phyloP scores from a whole-genome alignment of 35 echinoderm and acorn worm species.

The Strongylocentrotus purpuratus region DNA sequence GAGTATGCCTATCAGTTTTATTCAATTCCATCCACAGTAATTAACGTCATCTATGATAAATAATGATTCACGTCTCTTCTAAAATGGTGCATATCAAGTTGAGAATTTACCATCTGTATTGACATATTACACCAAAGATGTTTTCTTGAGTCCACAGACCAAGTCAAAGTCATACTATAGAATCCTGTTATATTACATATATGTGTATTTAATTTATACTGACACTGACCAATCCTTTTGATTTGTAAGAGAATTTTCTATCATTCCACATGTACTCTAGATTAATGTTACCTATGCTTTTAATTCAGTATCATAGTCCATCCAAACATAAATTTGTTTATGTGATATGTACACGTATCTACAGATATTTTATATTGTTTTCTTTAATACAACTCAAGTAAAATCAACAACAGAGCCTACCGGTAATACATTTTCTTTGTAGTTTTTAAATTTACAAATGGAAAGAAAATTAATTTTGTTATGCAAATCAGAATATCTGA shows the following conservation, averaged over 20 bases:
- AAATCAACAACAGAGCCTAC: neutral
- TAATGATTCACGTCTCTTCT: neutral
- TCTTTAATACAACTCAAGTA: neutral
- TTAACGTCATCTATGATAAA: too few species aligned
- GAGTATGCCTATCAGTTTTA: too few species aligned
- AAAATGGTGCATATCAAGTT: neutral
- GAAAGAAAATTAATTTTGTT: neutral
- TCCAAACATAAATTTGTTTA: neutral
- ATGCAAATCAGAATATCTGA: neutral
- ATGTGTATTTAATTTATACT: too few species aligned
- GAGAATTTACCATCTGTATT: neutral
- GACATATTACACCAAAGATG: neutral
- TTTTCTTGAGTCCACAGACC: too few species aligned
- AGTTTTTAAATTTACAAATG: neutral
- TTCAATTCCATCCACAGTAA: too few species aligned
- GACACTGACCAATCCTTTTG: neutral
- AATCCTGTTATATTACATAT: neutral
- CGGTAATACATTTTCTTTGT: too few species aligned
- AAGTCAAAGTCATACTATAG: too few species aligned
- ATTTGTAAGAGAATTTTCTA: neutral
- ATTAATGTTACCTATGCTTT: neutral
- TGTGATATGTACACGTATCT: neutral
- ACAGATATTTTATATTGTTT: neutral
- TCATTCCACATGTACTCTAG: neutral
- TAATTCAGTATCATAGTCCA: neutral